Percentiles rank a stretch among this genome's conserved stretches.
phyloP scores from a whole-genome alignment of 2,888 invertebrate species.

The Coremacera marginata region DNA sequence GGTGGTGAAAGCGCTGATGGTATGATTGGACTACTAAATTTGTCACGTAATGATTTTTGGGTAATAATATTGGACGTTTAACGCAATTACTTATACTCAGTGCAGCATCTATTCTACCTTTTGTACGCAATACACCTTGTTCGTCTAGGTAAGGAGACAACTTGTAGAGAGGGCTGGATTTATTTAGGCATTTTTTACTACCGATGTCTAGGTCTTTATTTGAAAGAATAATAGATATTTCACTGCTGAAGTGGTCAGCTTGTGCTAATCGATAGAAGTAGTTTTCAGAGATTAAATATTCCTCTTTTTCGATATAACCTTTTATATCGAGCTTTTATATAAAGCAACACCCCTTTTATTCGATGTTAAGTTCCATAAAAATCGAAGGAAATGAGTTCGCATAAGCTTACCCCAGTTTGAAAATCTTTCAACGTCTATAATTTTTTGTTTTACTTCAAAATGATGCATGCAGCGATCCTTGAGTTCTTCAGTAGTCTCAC shows the following conservation, averaged over 20 bases:
- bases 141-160: constrained; percentile 13
- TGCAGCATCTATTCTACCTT: neutral
- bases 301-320: too few relatives aligned
- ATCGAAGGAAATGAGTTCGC: neutral
- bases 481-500: too few relatives aligned
- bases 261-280: too few relatives aligned
- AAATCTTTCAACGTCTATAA: neutral
- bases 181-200: neutral
- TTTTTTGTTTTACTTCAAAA: too few relatives aligned
- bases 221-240: neutral
- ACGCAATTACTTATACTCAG: neutral
- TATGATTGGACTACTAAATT: constrained; percentile 2
- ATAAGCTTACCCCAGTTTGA: neutral
- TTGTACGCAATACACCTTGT: neutral
- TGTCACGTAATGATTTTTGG: constrained; percentile 10
- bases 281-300: too few relatives aligned
- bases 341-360: too few relatives aligned
- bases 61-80: neutral
- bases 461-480: too few relatives aligned
- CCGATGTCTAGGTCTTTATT: neutral
- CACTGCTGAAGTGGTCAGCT: neutral
- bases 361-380: too few relatives aligned
- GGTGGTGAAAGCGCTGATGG: neutral
- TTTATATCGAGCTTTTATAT: too few relatives aligned
- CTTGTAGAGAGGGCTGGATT: constrained; percentile 6